Conservation (phyloP, 2,888 invertebrate genomes). For the Dolomedes plantarius region DNA sequence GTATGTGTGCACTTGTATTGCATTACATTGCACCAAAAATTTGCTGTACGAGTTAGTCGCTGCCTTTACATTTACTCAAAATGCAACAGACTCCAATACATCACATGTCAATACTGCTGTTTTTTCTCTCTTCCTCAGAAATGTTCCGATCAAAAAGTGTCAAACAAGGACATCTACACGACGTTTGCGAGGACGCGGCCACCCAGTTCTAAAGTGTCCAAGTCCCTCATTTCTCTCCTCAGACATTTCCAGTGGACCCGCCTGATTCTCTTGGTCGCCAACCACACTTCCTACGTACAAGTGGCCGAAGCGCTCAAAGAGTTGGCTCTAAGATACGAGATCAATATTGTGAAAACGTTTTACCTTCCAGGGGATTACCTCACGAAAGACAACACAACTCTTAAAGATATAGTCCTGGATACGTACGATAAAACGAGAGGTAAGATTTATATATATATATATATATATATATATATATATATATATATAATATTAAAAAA, state of each 20-base stretch:
- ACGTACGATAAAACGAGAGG: constrained; percentile 89
- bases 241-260: constrained; percentile 80
- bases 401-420: constrained; percentile 86
- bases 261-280: constrained; percentile 78
- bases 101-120: no score
- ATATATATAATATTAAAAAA: no score
- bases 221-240: constrained; percentile 78
- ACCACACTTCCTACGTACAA: constrained; percentile 71
- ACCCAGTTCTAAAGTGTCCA: constrained; percentile 78
- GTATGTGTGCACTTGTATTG: no score
- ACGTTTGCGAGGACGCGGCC: constrained; percentile 80
- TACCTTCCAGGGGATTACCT: constrained; percentile 82
- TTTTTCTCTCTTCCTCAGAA: constrained; percentile 76
- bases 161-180: constrained; percentile 77
- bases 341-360: constrained; percentile 81
- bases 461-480: no score
- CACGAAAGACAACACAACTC: constrained; percentile 83
- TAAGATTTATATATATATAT: no score
- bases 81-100: no score
- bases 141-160: constrained; percentile 78
- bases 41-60: no score
- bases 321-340: constrained; percentile 75
- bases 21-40: no score
- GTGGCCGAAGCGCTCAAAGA: constrained; percentile 75
- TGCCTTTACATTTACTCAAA: no score